Evolutionary conservation across 2,888 invertebrate species (phyloP), one percentile per base, ranked within the genome.

Genomic region (Agelastica alni): DNA sequence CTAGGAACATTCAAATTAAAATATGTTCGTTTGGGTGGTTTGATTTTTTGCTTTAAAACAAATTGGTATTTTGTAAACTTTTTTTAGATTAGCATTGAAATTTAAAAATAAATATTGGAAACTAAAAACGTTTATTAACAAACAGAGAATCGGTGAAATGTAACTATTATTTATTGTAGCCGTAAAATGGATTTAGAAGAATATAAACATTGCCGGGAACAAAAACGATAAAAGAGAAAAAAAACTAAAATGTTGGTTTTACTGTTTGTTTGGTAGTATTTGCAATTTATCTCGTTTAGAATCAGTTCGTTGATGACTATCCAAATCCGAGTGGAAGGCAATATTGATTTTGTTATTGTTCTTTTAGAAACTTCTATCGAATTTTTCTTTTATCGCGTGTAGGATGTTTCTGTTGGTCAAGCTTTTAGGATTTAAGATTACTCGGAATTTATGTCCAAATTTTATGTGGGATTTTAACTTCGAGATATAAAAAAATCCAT

Each of bases 251-350:
- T 9, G 44, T n/a, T 32, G 44, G 44, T 48, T 47, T 46, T 43
- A 42, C 16, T 44, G 53, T 53, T 42, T 41, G 53, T 46, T 53
- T 36, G 14, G 48, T 53, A 43, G 43, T 47, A 43, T 48, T 41
- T 47, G 30, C 47, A 36, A 53, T 54, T 54, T 49, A 54, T 54
- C 54, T 44, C 44, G 39, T 45, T 54, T 36, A 39, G 17, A 54
- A 36, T 44, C 37, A 32, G 39, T 45, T 45, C 37, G 30, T 52
- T 45, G 54, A 39, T 52, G 36, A 51, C 32, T 20, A 44, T 44
- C 44, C 32, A 44, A 26, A 44, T 44, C 12, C 32, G 32, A 44
- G 20, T 32, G 44, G 13, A 17, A 9, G 7, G 20, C 17, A 20
- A 31, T 44, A 44, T 44, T 44, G 44, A 44, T 44, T 44, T 32